A percentile compares a stretch with the other conserved stretches of the same genome.
These are phyloP conservation scores for Asobara japonica DNA, from an alignment of 1,140 invertebrate genomes.

Conservation along the genomic window DNA sequence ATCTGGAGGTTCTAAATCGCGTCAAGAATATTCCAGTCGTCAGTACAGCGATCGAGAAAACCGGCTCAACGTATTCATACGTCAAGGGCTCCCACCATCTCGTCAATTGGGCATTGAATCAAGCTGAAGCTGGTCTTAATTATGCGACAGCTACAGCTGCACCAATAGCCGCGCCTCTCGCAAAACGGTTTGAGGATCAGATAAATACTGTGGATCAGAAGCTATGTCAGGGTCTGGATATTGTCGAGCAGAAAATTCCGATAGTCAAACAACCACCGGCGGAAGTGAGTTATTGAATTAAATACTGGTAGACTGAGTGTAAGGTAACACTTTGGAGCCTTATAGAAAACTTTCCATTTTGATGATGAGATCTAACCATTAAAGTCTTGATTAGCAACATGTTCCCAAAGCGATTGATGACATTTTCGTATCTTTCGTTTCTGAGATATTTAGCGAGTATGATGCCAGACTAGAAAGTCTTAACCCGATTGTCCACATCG, in stretches of 20 bases:
- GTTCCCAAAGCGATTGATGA: too few species aligned
- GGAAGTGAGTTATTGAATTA: conserved; percentile 56
- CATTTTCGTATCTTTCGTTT: too few species aligned
- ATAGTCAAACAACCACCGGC: conserved; percentile 65
- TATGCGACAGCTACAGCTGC: conserved; percentile 60
- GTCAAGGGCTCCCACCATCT: conserved; percentile 68
- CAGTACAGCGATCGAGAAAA: conserved; percentile 70
- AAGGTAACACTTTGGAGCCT: too few species aligned
- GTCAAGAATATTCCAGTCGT: conserved; percentile 72
- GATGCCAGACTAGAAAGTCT: too few species aligned
- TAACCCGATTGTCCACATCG: too few species aligned
- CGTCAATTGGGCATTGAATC: conserved; percentile 64
- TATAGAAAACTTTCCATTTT: too few species aligned
- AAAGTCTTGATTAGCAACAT: too few species aligned
- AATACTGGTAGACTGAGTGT: too few species aligned
- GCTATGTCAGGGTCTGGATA: conserved; percentile 65
- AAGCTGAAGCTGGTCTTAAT: conserved; percentile 62
- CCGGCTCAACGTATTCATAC: conserved; percentile 70
- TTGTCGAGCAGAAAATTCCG: conserved; percentile 67
- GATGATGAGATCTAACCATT: too few species aligned
- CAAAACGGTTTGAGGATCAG: conserved; percentile 64
- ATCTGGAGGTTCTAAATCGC: conserved; percentile 70
- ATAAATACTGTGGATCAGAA: conserved; percentile 65
- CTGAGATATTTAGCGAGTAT: too few species aligned
- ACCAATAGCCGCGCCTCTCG: conserved; percentile 57